Percentiles rank a stretch among this genome's conserved stretches.
phyloP scores from a whole-genome alignment of 2,888 invertebrate genomes.

The Eretmocerus hayati region DNA sequence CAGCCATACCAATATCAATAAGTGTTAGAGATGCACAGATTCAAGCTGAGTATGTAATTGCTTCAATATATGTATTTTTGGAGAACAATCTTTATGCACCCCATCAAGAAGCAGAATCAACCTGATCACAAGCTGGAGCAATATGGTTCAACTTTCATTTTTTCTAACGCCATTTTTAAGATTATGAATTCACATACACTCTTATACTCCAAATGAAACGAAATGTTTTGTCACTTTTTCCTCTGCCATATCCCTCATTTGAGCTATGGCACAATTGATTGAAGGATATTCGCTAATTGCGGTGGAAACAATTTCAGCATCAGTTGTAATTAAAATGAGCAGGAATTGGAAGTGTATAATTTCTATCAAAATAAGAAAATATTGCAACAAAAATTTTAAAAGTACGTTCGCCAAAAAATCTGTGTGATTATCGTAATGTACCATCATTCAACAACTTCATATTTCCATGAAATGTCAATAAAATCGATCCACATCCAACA shows the following conservation, averaged over 20 bases:
- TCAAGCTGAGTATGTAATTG: constrained; percentile 9
- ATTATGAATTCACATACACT: too few relatives aligned
- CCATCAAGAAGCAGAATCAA: constrained; percentile 19
- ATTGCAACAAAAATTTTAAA: constrained; percentile 17
- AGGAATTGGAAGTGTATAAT: not conserved
- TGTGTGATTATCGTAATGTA: not conserved
- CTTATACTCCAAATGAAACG: too few relatives aligned
- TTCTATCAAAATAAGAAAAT: not conserved
- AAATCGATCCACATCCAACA: constrained; percentile 15
- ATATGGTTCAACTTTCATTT: constrained; percentile 2
- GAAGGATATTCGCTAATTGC: too few relatives aligned
- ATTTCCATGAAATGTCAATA: constrained; percentile 10
- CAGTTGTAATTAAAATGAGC: constrained; percentile 7
- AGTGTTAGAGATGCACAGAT: constrained; percentile 18
- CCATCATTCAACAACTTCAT: constrained; percentile 5
- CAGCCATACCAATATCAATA: constrained; percentile 19
- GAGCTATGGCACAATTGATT: too few relatives aligned
- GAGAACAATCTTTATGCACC: too few relatives aligned
- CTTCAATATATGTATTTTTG: too few relatives aligned
- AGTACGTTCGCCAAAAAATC: constrained; percentile 22
- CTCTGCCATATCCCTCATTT: too few relatives aligned
- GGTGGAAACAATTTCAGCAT: constrained; percentile 13
- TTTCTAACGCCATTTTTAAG: too few relatives aligned
- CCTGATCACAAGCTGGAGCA: constrained; percentile 18
- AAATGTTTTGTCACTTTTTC: too few relatives aligned